Evolutionary conservation across 2,113 vertebrate species (phyloP).

Genomic region (Poicephalus gulielmi): DNA sequence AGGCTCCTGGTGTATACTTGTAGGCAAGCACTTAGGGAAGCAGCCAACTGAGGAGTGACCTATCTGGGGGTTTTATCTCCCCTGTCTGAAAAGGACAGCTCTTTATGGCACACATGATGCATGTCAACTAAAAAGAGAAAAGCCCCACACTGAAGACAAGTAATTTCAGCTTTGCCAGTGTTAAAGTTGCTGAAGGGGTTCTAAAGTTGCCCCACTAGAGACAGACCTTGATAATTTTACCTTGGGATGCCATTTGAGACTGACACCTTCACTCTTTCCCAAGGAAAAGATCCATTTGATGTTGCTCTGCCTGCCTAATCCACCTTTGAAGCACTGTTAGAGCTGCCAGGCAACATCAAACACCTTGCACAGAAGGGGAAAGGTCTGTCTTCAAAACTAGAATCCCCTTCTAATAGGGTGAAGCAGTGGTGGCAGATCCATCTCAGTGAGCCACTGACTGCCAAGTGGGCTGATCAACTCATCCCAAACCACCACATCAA

Average conservation of each 20-base stretch:
- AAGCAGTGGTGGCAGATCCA: accelerated
- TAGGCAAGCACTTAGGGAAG: accelerated
- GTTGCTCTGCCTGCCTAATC: accelerated
- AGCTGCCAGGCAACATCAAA: background rate
- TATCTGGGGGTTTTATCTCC: background rate
- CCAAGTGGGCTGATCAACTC: accelerated
- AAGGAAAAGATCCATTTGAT: too few species aligned
- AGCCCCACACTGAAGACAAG: accelerated
- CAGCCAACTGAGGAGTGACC: background rate
- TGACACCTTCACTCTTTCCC: background rate
- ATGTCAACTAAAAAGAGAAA: background rate
- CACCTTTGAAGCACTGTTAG: background rate
- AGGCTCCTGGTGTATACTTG: accelerated
- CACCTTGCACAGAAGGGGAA: background rate
- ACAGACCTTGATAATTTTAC: background rate
- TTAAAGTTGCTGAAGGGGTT: accelerated
- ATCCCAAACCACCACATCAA: background rate
- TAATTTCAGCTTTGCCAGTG: background rate
- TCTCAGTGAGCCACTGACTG: background rate
- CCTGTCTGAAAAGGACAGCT: background rate
- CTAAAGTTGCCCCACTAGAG: background rate
- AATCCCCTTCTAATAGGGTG: accelerated
- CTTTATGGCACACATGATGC: accelerated
- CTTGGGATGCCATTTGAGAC: accelerated
- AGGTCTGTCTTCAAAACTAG: background rate